Evolutionary conservation across 2,888 invertebrate genomes (phyloP), one percentile per base, ranked within the genome.

Genomic region (Drosophila pseudotakahashii): DNA sequence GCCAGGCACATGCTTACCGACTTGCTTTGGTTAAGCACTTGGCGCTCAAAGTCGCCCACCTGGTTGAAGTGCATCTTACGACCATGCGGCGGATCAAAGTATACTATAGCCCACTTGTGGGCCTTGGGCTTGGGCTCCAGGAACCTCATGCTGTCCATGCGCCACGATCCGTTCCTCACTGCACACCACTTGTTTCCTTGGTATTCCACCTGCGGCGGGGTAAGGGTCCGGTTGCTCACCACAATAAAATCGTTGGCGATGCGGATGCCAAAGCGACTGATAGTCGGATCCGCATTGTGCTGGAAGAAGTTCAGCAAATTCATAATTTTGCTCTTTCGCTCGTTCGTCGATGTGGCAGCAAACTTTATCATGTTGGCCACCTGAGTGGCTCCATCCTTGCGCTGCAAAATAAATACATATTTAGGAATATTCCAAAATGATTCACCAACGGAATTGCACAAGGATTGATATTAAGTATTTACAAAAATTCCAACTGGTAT

Each of bases 291-390:
- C 0, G 2, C 2, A 36, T 91, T 90, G 64, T 91, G 91, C 0
- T 88, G 14, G 44, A 91, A 90, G 55, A 73, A 73, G 2, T 39
- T 3, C 0, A 92, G 59, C 36, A 91, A 64, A 53, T 94, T 93
- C 90, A 95, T 94, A 59, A 99, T 99, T 91, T 97, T 98, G 0
- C 91, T 75, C 89, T 97, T 96, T 23, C 99, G 94, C 11, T 93
- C 94, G 9, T 94, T 93, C 0, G 99, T 97, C 0, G 95, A 94
- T 0, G 97, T 95, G 0, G 99, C 98, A 0, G 99, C 97, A 42
- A 94, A 93, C 89, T 93, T 94, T 57, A 99, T 98, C 97, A 99
- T 98, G 0, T 94, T 94, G 0, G 96, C 93, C 0, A 98, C 96
- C 92, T 99, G 98, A 34, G 90, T 93, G 34, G 97, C 96, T 7